Percentiles rank a stretch among this genome's conserved stretches.
Evolutionary conservation across 2,113 vertebrate genomes (phyloP).

Genomic region (Emberiza fucata): DNA sequence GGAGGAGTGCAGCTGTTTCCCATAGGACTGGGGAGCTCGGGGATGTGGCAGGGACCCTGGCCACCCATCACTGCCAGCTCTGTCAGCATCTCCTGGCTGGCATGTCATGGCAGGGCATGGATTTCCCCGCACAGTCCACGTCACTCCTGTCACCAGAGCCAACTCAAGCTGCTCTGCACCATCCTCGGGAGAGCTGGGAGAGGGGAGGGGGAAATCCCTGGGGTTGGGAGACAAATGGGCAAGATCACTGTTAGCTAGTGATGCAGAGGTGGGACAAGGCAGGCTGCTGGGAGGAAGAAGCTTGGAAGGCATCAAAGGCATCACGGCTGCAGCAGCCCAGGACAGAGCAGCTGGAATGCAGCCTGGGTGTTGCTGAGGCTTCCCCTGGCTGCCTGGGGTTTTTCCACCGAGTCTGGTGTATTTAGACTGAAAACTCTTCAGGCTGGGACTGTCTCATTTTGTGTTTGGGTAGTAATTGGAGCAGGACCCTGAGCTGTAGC

Average conservation of each 20-base stretch:
- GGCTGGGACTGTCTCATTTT: background rate
- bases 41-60: background rate
- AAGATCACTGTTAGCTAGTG: accelerated
- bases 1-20: background rate
- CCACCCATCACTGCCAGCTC: background rate
- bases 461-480: background rate
- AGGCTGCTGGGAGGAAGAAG: background rate
- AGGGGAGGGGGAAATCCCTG: accelerated
- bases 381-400: background rate
- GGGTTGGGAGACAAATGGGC: background rate
- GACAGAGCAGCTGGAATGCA: background rate
- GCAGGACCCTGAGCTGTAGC: background rate
- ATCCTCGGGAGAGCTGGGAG: background rate
- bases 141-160: background rate
- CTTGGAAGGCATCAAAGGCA: background rate
- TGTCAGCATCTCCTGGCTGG: background rate
- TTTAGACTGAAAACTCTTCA: conserved; percentile 1
- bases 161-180: background rate
- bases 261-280: background rate
- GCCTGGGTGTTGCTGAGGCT: background rate
- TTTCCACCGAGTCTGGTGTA: background rate
- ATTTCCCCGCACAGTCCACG: accelerated
- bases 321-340: background rate
- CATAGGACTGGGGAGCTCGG: accelerated
- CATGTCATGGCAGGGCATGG: accelerated